Evolutionary conservation across 2,113 vertebrate genomes (phyloP).

Genomic region (Coreoperca whiteheadi): DNA sequence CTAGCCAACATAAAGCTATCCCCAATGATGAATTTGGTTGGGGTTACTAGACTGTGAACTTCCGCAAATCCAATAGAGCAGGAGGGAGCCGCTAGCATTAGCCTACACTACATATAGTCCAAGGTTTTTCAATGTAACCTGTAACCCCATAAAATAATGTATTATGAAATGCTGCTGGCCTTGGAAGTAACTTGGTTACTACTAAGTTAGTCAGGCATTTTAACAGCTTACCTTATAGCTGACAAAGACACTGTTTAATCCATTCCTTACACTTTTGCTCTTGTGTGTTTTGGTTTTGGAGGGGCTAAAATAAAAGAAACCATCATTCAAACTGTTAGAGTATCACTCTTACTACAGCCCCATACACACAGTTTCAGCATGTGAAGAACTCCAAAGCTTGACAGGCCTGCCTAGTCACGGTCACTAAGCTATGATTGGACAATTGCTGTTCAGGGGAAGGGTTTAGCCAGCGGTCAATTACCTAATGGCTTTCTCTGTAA

Average conservation of each 20-base stretch:
- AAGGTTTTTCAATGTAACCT: background rate
- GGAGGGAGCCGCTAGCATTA: background rate
- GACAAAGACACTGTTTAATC: no score
- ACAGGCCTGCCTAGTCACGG: background rate
- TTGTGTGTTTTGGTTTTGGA: no score
- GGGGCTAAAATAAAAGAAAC: background rate
- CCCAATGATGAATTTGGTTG: no score
- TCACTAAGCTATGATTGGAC: constrained; percentile 6
- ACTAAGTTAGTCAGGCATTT: background rate
- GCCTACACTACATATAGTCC: background rate
- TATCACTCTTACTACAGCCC: background rate
- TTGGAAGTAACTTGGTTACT: background rate
- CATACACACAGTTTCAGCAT: background rate
- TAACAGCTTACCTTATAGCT: background rate
- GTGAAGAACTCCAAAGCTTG: background rate
- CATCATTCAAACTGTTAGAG: background rate
- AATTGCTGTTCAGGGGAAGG: constrained; percentile 7
- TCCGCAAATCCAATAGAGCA: no score
- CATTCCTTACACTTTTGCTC: no score
- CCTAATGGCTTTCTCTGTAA: constrained; percentile 51
- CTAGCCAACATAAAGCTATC: no score
- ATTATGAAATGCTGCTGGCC: background rate
- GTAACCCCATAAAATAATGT: background rate
- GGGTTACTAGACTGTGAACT: no score
- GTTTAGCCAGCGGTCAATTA: constrained; percentile 45